Evolutionary conservation across 1,140 invertebrate genomes (phyloP), one percentile per base, ranked within the genome.

Genomic region (Xylocopa sonorina): DNA sequence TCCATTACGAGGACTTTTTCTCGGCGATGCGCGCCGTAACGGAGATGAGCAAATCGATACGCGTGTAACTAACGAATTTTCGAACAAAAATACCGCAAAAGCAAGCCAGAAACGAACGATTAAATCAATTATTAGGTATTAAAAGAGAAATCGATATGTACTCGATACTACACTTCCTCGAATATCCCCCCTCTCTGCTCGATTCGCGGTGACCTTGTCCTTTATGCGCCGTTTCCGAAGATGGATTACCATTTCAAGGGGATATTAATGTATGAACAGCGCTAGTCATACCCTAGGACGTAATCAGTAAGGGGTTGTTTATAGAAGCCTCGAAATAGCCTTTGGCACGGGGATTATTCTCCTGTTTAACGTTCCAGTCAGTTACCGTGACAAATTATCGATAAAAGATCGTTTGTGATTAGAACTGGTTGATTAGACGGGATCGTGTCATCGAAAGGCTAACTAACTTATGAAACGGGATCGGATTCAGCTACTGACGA

Each of bases 261-360:
- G 64, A 68, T 51, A 53, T n/a, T 68, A 53, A 27, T 67, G 10
- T 51, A 51, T 14, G 46, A 67, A 18, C 62, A 27, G 62, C 41
- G 29, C 24, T 32, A 60, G 29, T 50, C 46, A 16, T 50, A 67
- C 14, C 32, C 14, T 18, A 51, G 21, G 7, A 51, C 46, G 29
- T 46, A 50, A 68, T 51, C 46, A 34, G n/a, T 6, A 3, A 24
- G 29, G 46, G n/a, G 14, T 34, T 68, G 64, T 51, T 68, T 34
- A 34, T n/a, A 34, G 64, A 68, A 9, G 64, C 18, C 16, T 34
- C 46, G 29, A 68, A 27, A 51, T 24, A 29, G 48, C 27, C 27
- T 68, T 51, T 34, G n/a, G 32, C n/a, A 68, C 46, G n/a, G 34
- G 1, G 29, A 51, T 51, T 51, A 68, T 34, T 34, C 48, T 12